Evolutionary conservation across 2,888 invertebrate genomes (phyloP), one percentile per base, ranked within the genome.

Genomic region (Nomada ferruginata): DNA sequence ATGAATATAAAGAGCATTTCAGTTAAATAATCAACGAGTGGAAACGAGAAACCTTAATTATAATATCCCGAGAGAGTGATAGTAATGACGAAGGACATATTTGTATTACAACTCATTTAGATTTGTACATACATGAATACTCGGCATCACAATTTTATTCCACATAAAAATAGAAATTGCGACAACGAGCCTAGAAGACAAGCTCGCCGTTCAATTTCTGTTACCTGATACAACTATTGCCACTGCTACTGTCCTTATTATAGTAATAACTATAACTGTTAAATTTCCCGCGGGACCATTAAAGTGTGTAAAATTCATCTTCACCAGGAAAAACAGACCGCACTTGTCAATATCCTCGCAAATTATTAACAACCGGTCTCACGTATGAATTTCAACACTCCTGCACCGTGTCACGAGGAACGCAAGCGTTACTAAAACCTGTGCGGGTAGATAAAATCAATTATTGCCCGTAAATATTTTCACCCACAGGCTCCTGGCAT

Each of bases 281-380:
- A 70, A 29, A 44, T 53, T 70, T 20, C 59, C 10, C n/a, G 23
- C 5, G 11, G 18, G 9, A 36, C 18, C 23, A 10, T n/a, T 23
- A 68, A 74, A 13, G 36, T 1, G 15, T 10, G 7, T 52, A 11
- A n/a, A 59, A 47, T 70, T 29, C 13, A 47, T 70, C 7, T 15
- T n/a, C 69, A 1, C 9, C 13, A 36, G n/a, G 10, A 53, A 44
- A 23, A 76, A 53, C 44, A 10, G 18, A 18, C 44, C n/a, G 9
- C 29, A 5, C 13, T 55, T 47, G 36, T 70, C 63, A 70, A 70
- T 70, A 26, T 23, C 29, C 2, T 1, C 7, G 15, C 0, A 1
- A 13, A n/a, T 61, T 61, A 53, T 50, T 60, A 68, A 74, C 47
- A 72, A 57, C 47, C 52, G 42, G 15, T 11, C 13, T 15, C 20